Evolutionary conservation across 1,140 invertebrate species (phyloP).

Genomic region (Calliphora vicina): DNA sequence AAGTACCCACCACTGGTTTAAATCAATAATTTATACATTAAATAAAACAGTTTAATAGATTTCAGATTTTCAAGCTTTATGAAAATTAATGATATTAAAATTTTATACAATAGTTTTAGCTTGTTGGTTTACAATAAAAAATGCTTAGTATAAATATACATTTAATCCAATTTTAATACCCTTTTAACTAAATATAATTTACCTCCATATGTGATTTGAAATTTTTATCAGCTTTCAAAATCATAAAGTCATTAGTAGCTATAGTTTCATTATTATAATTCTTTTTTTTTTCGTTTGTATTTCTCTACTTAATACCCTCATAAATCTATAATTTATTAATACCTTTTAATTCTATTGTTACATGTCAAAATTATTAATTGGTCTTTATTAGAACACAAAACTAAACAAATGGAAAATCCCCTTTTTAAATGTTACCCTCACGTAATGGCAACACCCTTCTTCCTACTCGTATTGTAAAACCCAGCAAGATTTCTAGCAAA

Average conservation of each 20-base stretch:
- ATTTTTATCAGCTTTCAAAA: neutral
- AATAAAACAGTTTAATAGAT: too few species aligned
- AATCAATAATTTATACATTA: too few species aligned
- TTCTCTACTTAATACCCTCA: neutral
- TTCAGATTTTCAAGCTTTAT: too few species aligned
- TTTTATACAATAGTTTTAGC: too few species aligned
- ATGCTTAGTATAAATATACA: too few species aligned
- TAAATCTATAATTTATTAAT: conserved; percentile 34
- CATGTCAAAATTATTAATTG: conserved; percentile 30
- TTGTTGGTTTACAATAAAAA: too few species aligned
- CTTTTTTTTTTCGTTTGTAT: neutral
- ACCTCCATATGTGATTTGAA: neutral
- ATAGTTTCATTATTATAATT: neutral
- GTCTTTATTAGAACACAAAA: conserved; percentile 3
- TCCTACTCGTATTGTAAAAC: too few species aligned
- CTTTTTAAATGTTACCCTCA: conserved; percentile 10
- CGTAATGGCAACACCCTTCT: conserved; percentile 20
- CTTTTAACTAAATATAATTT: neutral
- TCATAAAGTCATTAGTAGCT: conserved; percentile 27
- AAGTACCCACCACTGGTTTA: too few species aligned
- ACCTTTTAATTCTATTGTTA: conserved; percentile 19
- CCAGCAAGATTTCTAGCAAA: neutral
- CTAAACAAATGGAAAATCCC: neutral
- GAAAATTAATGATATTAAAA: too few species aligned
- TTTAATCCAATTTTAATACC: too few species aligned